phyloP scores from a whole-genome alignment of 2,113 vertebrate genomes.

The Sciurus niger region DNA sequence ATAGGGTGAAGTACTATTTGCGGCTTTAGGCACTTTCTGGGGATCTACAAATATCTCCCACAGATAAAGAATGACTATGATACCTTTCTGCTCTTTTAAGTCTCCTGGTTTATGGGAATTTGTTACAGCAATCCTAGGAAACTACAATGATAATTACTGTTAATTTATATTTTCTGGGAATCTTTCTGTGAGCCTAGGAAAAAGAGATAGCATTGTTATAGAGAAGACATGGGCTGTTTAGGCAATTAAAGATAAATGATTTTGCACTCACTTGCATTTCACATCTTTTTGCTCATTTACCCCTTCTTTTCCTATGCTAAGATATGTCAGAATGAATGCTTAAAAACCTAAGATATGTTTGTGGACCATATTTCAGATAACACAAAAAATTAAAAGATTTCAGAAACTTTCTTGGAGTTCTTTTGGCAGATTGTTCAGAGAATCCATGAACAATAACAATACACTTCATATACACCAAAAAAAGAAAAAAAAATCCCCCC shows the following conservation, averaged over 20 bases:
- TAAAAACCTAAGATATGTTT: background rate
- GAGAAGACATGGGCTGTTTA: background rate
- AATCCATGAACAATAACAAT: background rate
- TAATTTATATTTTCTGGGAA: background rate
- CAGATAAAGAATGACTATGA: background rate
- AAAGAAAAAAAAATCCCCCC: too few species aligned
- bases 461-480: background rate
- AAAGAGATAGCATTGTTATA: background rate
- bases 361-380: background rate
- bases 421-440: background rate
- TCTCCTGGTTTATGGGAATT: background rate
- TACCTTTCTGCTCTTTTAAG: background rate
- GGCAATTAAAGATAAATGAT: background rate
- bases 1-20: background rate
- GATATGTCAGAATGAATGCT: background rate
- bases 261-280: background rate
- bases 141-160: background rate
- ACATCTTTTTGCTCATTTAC: background rate
- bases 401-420: background rate
- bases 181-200: background rate
- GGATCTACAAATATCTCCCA: background rate
- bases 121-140: background rate
- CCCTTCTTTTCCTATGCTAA: background rate
- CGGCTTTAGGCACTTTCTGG: background rate
- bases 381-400: background rate